Evolutionary conservation across 2,888 invertebrate species (phyloP).

Genomic region (Herminia tarsipennalis): DNA sequence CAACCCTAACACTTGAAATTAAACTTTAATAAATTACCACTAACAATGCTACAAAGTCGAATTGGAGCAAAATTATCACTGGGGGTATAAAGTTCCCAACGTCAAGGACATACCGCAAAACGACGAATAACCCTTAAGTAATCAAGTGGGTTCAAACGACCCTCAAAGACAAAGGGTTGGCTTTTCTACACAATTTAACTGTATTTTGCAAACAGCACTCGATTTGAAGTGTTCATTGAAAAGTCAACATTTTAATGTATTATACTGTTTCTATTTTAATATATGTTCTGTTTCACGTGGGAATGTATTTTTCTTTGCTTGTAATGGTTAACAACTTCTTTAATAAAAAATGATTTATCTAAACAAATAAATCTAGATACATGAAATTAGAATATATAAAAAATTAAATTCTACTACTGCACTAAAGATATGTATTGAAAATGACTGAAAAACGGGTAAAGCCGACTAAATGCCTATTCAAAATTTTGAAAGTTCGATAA

Average conservation of each 20-base stretch:
- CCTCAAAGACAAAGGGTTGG: constrained; percentile 69
- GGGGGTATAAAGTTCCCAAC: constrained; percentile 32
- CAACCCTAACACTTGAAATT: constrained; percentile 7
- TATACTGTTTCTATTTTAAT: constrained; percentile 60
- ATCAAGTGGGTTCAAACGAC: constrained; percentile 55
- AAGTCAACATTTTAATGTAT: constrained; percentile 58
- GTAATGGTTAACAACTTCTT: too few relatives aligned
- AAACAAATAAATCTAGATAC: too few relatives aligned
- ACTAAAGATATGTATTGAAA: too few relatives aligned
- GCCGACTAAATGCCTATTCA: too few relatives aligned
- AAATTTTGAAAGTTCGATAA: too few relatives aligned
- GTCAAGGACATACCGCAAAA: constrained; percentile 30
- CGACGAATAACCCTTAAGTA: constrained; percentile 57
- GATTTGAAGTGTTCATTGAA: constrained; percentile 56
- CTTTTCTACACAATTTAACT: constrained; percentile 68
- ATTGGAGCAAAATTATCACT: constrained; percentile 24
- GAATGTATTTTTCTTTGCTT: too few relatives aligned
- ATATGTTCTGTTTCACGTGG: constrained; percentile 56
- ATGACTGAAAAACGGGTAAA: too few relatives aligned
- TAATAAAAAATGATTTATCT: too few relatives aligned
- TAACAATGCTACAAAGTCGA: constrained; percentile 33
- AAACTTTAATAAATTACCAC: constrained; percentile 6
- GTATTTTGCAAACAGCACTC: constrained; percentile 81
- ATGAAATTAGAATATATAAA: too few relatives aligned
- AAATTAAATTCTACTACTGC: too few relatives aligned